Base-by-base conservation (phyloP, 2,888 invertebrate species). In the Eurois occulta region DNA sequence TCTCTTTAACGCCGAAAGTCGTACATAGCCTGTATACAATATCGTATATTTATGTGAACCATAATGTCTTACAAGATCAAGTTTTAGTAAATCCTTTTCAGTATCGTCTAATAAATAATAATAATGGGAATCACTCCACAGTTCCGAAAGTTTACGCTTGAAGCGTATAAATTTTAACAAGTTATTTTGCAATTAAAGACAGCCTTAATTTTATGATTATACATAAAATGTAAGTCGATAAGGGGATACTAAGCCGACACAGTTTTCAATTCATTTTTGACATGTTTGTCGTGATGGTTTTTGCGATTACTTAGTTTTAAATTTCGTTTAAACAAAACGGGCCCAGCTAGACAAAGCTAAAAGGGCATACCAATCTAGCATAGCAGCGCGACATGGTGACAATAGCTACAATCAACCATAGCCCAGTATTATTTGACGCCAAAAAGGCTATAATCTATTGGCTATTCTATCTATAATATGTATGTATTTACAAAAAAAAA, bases 11-110 rank as follows among this genome's bases (percentile, higher is more conserved):
- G 83, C 64, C 74, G 58, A 74, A 74, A 68, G 24, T 83, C 24
- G 28, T 77, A 70, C n/a, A 64, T 85, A 76, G 28, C 48, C 52
- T 80, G 21, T 35, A 21, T 32, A n/a, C 28, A 71, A 80, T 65
- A 76, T 55, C 32, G 64, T 81, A 58, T 62, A 71, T 55, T 43
- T 58, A 81, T 68, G 55, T 32, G 24, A 81, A 81, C 46, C 24
- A 52, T 28, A 7, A 18, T 48, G 24, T 43, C 60, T 21, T 69
- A 24, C 4, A 41, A 65, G 46, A 73, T 55, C n/a, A 55, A 18
- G 35, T 68, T 55, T 38, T 24, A 16, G 46, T 80, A 18, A 35
- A 11, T 46, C 16, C 28, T 46, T 32, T 32, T 24, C 0, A 73
- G 28, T 64, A 43, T n/a, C 1, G 2, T 55, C 24, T 21, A 38